phyloP scores from a whole-genome alignment of 2,113 vertebrate species.

The Thryonomys swinderianus region DNA sequence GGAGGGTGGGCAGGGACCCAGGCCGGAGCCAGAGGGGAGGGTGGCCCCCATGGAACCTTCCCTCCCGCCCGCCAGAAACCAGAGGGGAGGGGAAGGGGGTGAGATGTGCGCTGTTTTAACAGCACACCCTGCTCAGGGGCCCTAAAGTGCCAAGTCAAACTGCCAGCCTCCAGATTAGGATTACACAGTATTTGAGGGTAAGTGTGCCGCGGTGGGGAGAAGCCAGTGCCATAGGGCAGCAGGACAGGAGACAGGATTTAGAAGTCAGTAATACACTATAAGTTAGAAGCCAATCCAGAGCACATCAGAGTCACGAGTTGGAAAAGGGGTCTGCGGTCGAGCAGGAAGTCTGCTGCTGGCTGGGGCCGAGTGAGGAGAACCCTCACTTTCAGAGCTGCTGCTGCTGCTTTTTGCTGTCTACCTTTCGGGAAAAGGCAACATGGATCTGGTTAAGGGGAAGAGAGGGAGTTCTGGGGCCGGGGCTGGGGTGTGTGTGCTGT shows the following conservation, averaged over 20 bases:
- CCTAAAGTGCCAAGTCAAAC: constrained; percentile 88
- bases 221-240: constrained; percentile 82
- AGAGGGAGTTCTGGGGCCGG: constrained; percentile 38
- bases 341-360: constrained; percentile 79
- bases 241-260: constrained; percentile 87
- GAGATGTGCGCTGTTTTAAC: constrained; percentile 76
- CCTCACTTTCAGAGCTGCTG: constrained; percentile 68
- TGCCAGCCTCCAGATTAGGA: constrained; percentile 86
- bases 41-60: constrained; percentile 83
- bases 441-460: constrained; percentile 81
- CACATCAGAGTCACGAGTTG: constrained; percentile 70
- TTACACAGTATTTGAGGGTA: constrained; percentile 84
- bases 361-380: constrained; percentile 63
- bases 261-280: constrained; percentile 86
- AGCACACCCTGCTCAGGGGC: constrained; percentile 85
- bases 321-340: constrained; percentile 63
- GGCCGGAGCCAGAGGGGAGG: constrained; percentile 67
- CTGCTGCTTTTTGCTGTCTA: constrained; percentile 68
- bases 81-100: constrained; percentile 75
- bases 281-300: constrained; percentile 84
- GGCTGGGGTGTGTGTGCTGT: constrained; percentile 80
- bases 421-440: constrained; percentile 82
- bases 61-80: constrained; percentile 79
- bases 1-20: constrained; percentile 77
- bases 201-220: constrained; percentile 84